These are phyloP conservation scores for Drosophila kepulauana DNA, from an alignment of 1,140 invertebrate genomes.

Conservation along the genomic window DNA sequence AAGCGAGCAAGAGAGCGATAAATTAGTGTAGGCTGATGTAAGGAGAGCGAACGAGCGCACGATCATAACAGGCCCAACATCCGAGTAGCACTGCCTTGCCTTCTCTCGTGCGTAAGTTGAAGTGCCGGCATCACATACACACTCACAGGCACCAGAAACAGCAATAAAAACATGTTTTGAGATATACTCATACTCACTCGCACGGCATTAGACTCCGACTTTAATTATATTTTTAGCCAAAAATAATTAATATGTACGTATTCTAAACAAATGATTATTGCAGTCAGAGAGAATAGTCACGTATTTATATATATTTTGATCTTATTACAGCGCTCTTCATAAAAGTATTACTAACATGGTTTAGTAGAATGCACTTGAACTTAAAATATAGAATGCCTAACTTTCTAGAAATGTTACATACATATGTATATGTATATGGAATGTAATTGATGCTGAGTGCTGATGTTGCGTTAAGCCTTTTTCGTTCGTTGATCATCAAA, in stretches of 20 bases:
- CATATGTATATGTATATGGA: conserved; percentile 30
- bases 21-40: conserved; percentile 10
- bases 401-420: conserved; percentile 61
- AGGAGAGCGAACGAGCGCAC: conserved; percentile 27
- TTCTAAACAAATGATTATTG: conserved; percentile 1
- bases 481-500: conserved; percentile 37
- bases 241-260: background rate
- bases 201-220: background rate
- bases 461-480: conserved; percentile 59
- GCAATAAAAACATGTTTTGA: conserved; percentile 47
- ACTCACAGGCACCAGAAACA: background rate
- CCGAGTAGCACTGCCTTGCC: conserved; percentile 32
- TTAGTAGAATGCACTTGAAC: conserved; percentile 37
- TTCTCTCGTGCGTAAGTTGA: conserved; percentile 20
- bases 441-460: conserved; percentile 57
- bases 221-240: conserved; percentile 4
- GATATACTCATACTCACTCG: background rate
- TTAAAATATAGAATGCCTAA: conserved; percentile 25
- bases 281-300: conserved; percentile 5
- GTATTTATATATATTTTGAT: conserved; percentile 47
- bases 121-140: conserved; percentile 29
- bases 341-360: conserved; percentile 29
- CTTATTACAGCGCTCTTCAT: conserved; percentile 20
- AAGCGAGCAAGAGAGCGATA: background rate
- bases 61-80: conserved; percentile 35